Conservation (phyloP, 2,797 vertebrate genomes). For the Sebastes iracundus region DNA sequence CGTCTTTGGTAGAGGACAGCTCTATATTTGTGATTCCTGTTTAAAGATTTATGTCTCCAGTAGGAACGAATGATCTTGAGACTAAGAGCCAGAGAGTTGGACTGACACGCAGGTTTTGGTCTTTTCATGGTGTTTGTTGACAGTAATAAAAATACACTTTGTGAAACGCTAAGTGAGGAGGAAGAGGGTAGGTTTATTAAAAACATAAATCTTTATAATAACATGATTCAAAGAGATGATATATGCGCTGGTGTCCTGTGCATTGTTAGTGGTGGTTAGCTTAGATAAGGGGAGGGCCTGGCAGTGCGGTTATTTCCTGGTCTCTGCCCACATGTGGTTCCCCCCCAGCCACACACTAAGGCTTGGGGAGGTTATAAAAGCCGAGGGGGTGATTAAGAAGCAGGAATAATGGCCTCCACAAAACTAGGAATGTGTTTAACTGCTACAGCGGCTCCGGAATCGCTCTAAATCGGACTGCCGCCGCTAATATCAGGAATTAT, state of each 20-base stretch:
- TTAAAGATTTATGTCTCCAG: background rate
- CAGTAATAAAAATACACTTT: background rate
- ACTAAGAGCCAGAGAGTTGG: background rate
- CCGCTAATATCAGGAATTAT: conserved; percentile 74
- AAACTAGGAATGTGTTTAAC: conserved; percentile 86
- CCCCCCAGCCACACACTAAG: conserved; percentile 78
- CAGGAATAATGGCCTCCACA: conserved; percentile 86
- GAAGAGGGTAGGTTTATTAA: background rate
- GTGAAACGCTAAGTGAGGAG: background rate
- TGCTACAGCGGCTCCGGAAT: conserved; percentile 69
- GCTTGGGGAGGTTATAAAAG: conserved; percentile 83
- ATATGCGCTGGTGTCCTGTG: background rate
- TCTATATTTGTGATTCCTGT: background rate
- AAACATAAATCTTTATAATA: background rate
- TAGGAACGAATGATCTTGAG: background rate
- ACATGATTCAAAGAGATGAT: background rate
- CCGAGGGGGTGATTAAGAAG: conserved; percentile 84
- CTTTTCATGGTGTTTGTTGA: background rate
- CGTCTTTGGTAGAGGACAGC: too few relatives aligned
- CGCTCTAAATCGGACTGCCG: conserved; percentile 62
- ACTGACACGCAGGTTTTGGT: background rate
- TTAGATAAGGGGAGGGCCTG: conserved; percentile 49
- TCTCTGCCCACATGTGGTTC: conserved; percentile 80
- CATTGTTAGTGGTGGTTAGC: conserved; percentile 39
- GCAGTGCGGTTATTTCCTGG: conserved; percentile 67